phyloP scores from a whole-genome alignment of 2,113 vertebrate species.

The Atherinomorus stipes region DNA sequence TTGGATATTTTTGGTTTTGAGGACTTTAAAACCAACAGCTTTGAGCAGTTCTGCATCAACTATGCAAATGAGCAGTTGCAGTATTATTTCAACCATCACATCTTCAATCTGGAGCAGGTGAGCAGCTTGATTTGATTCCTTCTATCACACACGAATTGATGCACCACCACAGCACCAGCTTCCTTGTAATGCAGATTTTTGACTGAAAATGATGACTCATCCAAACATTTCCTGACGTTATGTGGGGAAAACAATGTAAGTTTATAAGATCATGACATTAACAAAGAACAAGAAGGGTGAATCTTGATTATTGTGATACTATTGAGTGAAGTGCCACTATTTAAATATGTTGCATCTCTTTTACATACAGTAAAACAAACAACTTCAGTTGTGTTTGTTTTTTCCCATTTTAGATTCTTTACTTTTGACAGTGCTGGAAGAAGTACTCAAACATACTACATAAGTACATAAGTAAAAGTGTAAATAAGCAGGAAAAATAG shows the following conservation, averaged over 20 bases:
- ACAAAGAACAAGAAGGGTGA: not conserved
- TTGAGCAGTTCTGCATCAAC: constrained; percentile 99
- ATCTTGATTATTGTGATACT: not conserved
- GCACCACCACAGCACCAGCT: not conserved
- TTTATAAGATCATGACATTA: not conserved
- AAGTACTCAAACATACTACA: too few species aligned
- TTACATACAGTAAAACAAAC: not conserved
- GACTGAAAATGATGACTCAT: constrained; percentile 27
- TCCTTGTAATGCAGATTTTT: not conserved
- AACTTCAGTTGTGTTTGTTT: not conserved
- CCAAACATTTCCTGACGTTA: constrained; percentile 17
- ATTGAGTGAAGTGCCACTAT: not conserved
- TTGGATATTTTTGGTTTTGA: constrained; percentile 98
- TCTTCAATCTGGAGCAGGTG: constrained; percentile 98
- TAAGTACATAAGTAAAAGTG: too few species aligned
- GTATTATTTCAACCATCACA: constrained; percentile 99
- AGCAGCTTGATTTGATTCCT: constrained; percentile 29
- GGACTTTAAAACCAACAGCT: constrained; percentile 96
- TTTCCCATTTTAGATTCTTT: not conserved
- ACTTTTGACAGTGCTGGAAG: not conserved
- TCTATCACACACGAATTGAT: not conserved
- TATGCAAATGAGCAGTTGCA: constrained; percentile 99
- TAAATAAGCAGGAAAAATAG: too few species aligned
- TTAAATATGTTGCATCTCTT: not conserved
- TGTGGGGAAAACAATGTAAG: not conserved